Evolutionary conservation across 2,797 vertebrate genomes (phyloP).

Genomic region (Enteromius radiatus): DNA sequence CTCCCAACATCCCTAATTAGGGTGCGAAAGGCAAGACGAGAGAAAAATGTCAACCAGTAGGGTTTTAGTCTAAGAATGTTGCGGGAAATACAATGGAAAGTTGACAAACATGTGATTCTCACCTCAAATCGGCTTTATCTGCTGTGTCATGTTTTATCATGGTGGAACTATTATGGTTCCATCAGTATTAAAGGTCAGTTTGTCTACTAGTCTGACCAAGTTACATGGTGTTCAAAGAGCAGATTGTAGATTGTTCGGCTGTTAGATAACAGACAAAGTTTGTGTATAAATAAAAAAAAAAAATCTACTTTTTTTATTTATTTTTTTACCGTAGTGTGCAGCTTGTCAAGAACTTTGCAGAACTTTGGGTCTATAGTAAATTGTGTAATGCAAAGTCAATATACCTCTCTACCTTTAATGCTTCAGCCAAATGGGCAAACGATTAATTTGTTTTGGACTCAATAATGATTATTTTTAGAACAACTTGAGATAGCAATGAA

Average conservation of each 20-base stretch:
- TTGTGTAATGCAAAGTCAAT: neutral
- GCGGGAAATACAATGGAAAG: neutral
- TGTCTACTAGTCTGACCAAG: slow-evolving; percentile 2
- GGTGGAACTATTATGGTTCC: neutral
- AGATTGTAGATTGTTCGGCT: neutral
- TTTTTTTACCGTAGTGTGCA: neutral
- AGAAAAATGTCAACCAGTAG: slow-evolving; percentile 8
- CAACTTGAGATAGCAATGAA: neutral
- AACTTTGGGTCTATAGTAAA: neutral
- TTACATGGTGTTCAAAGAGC: slow-evolving; percentile 17
- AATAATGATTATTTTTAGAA: neutral
- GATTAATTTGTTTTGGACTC: slow-evolving; percentile 2
- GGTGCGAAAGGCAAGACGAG: neutral
- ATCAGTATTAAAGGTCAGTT: slow-evolving; percentile 26
- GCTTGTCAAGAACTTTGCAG: neutral
- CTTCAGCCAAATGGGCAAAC: neutral
- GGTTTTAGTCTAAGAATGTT: slow-evolving; percentile 5
- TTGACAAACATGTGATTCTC: neutral
- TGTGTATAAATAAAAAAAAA: neutral
- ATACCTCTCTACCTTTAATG: neutral
- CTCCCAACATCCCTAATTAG: slow-evolving; percentile 30
- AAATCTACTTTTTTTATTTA: neutral
- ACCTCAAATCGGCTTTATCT: slow-evolving; percentile 6
- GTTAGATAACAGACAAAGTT: neutral
- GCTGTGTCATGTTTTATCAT: slow-evolving; percentile 7